Evolutionary conservation across 2,797 vertebrate species (phyloP), one percentile per base, ranked within the genome.

Genomic region (Acestrorhynchus altus): DNA sequence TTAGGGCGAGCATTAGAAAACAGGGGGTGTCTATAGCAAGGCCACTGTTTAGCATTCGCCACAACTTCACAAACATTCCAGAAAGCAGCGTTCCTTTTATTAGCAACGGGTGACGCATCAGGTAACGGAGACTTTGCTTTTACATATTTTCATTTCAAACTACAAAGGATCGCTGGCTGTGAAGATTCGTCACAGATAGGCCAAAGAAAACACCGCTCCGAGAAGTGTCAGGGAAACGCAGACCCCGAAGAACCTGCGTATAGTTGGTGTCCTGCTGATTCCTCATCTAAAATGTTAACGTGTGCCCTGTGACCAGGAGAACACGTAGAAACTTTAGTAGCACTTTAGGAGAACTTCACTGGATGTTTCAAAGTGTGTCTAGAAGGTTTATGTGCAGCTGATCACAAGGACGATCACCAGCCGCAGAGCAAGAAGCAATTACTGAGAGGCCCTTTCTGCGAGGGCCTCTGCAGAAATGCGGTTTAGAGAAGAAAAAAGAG

Each of bases 351-450:
- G 73, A 75, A 73, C 83, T 76, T 87, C 83, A 70, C 83, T 79
- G 68, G 84, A 76, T 18, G 60, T 88, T 88, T 90, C 81, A 89
- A 88, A 90, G 86, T 11, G 0, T 2, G 1, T 4, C 26, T 63
- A 78, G 85, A 86, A 86, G 85, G 88, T 87, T 88, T 89, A 81
- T 80, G 83, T 87, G 82, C 82, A 88, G 85, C 87, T 64, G 78
- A 89, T 91, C 88, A 90, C 82, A 83, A 87, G 87, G 89, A 90
- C 46, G 83, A 76, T 68, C 79, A 78, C 78, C 86, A 87, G 78
- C 81, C 76, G 83, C 81, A 76, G 80, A 84, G 78, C 85, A 87
- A 83, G 86, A 86, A 85, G 86, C 84, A 87, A 90, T 90, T 89
- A 92, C 86, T 82, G 83, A 84, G 44, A 4, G 80, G 79, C 84